phyloP scores from a whole-genome alignment of 2,113 vertebrate species.

The Neolamprologus modestus region DNA sequence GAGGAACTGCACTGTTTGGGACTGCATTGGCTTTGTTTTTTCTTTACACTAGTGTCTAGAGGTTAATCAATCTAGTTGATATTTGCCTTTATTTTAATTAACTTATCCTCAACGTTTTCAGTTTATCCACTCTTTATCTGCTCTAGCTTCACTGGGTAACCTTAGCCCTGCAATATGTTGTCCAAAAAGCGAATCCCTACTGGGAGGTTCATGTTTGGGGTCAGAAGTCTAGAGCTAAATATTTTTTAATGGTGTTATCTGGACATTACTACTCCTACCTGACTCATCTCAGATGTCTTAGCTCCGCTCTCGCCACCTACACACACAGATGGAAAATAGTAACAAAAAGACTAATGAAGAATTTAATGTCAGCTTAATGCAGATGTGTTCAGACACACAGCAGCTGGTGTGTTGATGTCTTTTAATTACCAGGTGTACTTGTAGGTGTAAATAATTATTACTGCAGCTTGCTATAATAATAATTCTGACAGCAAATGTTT shows the following conservation, averaged over 20 bases:
- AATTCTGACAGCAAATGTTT: background rate
- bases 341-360: conserved; percentile 11
- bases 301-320: background rate
- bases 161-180: background rate
- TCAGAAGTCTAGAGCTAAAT: background rate
- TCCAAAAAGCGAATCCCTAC: background rate
- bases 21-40: background rate
- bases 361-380: background rate
- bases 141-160: background rate
- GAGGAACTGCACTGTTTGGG: background rate
- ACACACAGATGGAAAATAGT: background rate
- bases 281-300: background rate
- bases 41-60: background rate
- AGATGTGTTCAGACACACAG: conserved; percentile 7
- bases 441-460: conserved; percentile 10
- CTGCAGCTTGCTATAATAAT: background rate
- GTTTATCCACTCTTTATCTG: background rate
- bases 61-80: background rate
- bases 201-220: background rate
- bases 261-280: background rate
- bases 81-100: background rate
- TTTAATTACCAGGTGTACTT: conserved; percentile 7
- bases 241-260: background rate
- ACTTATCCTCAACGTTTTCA: background rate
- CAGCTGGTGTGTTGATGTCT: conserved; percentile 4